A percentile compares a stretch with the other conserved stretches of the same genome.
Conservation (phyloP, 2,113 vertebrate genomes). For the Polypterus bichir region DNA sequence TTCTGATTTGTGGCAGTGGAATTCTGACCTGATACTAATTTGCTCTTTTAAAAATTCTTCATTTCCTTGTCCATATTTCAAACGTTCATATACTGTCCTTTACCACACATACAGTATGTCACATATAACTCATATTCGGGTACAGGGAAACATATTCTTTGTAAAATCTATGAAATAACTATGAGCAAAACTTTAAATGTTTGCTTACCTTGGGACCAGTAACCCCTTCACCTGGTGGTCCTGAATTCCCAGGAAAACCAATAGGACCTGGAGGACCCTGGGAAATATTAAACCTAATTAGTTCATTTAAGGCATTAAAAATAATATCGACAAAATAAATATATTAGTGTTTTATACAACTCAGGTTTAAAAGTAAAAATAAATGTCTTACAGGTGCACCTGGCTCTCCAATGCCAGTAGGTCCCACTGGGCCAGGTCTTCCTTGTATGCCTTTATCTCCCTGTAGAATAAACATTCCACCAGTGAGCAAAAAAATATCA, state of each 20-base stretch:
- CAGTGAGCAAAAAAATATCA: neutral
- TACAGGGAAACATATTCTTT: neutral
- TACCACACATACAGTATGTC: neutral
- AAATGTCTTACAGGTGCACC: conserved; percentile 55
- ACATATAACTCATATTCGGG: neutral
- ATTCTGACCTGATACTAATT: neutral
- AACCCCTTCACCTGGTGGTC: conserved; percentile 58
- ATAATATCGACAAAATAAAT: too few species aligned
- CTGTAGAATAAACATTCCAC: conserved; percentile 34
- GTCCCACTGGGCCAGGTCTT: conserved; percentile 52
- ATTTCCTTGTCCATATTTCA: neutral
- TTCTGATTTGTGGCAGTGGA: neutral
- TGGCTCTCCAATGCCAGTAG: conserved; percentile 57
- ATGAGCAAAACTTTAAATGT: neutral
- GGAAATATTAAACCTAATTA: conserved; percentile 9
- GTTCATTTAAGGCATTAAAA: neutral
- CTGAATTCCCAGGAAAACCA: conserved; percentile 58
- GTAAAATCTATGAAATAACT: neutral
- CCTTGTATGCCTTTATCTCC: conserved; percentile 67
- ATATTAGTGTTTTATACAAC: conserved; percentile 7
- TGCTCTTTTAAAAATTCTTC: neutral
- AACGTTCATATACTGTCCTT: too few species aligned
- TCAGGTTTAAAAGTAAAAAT: neutral
- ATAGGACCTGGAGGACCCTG: conserved; percentile 56
- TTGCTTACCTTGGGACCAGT: conserved; percentile 59